Evolutionary conservation across 2,797 vertebrate species (phyloP).

Genomic region (Parambassis ranga): DNA sequence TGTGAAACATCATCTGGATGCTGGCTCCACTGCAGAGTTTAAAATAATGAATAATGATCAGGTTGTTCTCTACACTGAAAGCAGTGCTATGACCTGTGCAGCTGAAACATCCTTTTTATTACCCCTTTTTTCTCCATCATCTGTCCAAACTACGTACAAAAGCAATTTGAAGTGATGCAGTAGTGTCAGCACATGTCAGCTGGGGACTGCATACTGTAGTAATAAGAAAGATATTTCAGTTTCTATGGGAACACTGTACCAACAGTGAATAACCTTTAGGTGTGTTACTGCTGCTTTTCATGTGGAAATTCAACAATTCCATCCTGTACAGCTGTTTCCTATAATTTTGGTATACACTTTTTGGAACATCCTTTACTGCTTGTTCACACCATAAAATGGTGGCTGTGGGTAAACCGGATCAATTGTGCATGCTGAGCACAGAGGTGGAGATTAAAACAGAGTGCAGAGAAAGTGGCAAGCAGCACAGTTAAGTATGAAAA

Average conservation of each 20-base stretch:
- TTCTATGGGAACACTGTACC: background rate
- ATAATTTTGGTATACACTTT: too few relatives aligned
- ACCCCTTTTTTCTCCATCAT: background rate
- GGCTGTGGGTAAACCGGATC: background rate
- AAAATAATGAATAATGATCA: background rate
- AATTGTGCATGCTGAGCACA: background rate
- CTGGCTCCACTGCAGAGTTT: conserved; percentile 15
- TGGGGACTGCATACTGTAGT: background rate
- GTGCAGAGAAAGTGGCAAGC: too few relatives aligned
- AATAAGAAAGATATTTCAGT: background rate
- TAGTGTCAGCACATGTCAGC: background rate
- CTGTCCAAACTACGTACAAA: background rate
- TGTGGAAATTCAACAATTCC: too few relatives aligned
- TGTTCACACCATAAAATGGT: too few relatives aligned
- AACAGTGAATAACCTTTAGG: background rate
- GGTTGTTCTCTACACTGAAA: background rate
- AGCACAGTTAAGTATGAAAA: too few relatives aligned
- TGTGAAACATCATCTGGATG: conserved; percentile 21
- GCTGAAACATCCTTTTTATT: background rate
- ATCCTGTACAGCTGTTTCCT: too few relatives aligned
- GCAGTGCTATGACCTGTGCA: background rate
- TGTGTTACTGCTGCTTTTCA: background rate
- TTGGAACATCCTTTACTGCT: too few relatives aligned
- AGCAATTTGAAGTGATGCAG: background rate
- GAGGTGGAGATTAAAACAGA: too few relatives aligned